Conservation (phyloP, 2,888 invertebrate genomes). For the Steromphala cineraria region DNA sequence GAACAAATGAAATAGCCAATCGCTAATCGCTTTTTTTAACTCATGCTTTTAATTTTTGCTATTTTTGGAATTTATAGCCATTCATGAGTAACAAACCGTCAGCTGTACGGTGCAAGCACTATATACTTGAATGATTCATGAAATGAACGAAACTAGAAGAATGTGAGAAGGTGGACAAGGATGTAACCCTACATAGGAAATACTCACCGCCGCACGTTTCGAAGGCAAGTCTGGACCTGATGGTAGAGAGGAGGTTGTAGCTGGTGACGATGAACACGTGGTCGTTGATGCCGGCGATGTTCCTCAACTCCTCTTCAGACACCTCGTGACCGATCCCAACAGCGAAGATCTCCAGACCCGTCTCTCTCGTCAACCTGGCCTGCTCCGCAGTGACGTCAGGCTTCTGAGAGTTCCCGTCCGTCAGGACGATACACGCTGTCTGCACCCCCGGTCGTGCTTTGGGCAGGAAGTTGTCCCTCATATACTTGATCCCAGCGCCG, state of each 20-base stretch:
- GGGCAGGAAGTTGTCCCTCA: not conserved
- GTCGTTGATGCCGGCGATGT: slow-evolving; percentile 36
- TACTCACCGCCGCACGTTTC: not conserved
- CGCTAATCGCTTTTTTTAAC: too few species aligned
- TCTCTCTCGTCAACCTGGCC: slow-evolving; percentile 2
- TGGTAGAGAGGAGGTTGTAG: not conserved
- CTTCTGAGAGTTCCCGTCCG: slow-evolving; percentile 41
- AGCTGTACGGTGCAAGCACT: too few species aligned
- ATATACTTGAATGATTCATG: too few species aligned
- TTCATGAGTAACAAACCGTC: too few species aligned
- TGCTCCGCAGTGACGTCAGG: slow-evolving; percentile 23
- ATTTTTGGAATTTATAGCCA: too few species aligned
- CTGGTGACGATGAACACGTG: slow-evolving; percentile 13
- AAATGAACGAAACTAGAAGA: too few species aligned
- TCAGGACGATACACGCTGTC: slow-evolving; percentile 31
- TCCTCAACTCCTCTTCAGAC: slow-evolving; percentile 29
- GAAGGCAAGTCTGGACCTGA: slow-evolving; percentile 21
- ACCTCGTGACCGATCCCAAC: slow-evolving; percentile 33
- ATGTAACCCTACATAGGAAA: too few species aligned
- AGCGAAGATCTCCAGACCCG: slow-evolving; percentile 33
- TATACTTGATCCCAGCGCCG: not conserved
- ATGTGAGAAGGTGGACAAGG: too few species aligned
- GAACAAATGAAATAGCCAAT: too few species aligned
- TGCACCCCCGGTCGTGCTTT: slow-evolving; percentile 18
- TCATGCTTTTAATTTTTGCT: too few species aligned